phyloP scores from a whole-genome alignment of 2,888 invertebrate species.

The Glyphotaelius pellucidus region DNA sequence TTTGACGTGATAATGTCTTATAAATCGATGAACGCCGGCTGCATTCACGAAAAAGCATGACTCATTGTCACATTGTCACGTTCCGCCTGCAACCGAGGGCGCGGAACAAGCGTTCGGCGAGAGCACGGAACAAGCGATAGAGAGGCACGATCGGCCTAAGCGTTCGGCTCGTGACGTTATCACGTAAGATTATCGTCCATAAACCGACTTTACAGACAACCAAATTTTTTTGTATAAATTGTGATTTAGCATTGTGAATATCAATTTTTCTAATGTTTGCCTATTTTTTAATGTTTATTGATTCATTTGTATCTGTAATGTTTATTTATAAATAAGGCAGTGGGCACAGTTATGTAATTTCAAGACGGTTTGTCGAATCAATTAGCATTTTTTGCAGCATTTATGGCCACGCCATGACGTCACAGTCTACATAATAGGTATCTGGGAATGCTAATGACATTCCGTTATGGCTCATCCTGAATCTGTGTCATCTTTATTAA shows the following conservation, averaged over 20 bases:
- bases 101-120: no score
- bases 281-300: background rate
- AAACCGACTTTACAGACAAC: no score
- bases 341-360: background rate
- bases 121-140: no score
- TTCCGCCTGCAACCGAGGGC: no score
- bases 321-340: conserved; percentile 5
- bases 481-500: background rate
- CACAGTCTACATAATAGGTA: background rate
- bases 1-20: no score
- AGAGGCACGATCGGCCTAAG: no score
- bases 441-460: background rate
- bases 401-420: background rate
- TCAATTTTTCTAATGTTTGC: background rate
- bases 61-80: no score
- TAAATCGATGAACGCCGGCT: no score
- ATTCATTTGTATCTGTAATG: background rate
- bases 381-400: background rate
- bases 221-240: no score
- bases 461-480: background rate
- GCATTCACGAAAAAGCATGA: no score
- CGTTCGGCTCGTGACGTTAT: no score
- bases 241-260: background rate
- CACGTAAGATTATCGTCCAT: no score
- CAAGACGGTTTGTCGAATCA: background rate